phyloP scores from a whole-genome alignment of 1,140 invertebrate species.

The Drosophila neocordata region DNA sequence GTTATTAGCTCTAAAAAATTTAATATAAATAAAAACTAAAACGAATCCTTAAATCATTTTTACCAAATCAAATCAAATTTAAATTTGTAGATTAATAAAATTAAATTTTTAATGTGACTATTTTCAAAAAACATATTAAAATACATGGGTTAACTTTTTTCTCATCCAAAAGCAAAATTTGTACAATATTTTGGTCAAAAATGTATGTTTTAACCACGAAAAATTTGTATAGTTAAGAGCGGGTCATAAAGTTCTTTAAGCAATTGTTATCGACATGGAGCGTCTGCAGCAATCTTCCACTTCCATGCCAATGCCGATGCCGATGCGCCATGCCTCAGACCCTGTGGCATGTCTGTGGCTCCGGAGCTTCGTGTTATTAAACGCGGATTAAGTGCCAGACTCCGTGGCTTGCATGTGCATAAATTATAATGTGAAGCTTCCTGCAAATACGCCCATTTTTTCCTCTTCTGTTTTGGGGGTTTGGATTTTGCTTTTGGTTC shows the following conservation, averaged over 20 bases:
- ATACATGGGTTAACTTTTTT: not conserved
- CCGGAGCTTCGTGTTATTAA: slow-evolving; percentile 72
- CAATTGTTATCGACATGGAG: slow-evolving; percentile 52
- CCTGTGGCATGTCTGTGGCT: slow-evolving; percentile 22
- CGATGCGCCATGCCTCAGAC: not conserved
- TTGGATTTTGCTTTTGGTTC: not conserved
- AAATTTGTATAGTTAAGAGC: slow-evolving; percentile 20
- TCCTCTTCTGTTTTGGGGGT: slow-evolving; percentile 12
- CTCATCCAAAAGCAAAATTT: not conserved
- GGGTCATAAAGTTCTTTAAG: slow-evolving; percentile 60
- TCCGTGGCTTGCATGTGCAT: slow-evolving; percentile 76
- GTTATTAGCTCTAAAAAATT: no score
- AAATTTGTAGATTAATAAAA: no score
- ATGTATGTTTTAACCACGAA: slow-evolving; percentile 16
- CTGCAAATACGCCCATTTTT: slow-evolving; percentile 53
- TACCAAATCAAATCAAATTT: no score
- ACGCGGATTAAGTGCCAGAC: slow-evolving; percentile 79
- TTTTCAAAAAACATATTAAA: no score
- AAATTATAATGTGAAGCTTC: slow-evolving; percentile 71
- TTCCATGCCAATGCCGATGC: slow-evolving; percentile 11
- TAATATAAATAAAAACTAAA: no score
- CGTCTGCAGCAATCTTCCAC: slow-evolving; percentile 40
- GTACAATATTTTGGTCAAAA: not conserved
- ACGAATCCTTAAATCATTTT: no score
- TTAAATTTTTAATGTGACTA: no score